Evolutionary conservation across 2,888 invertebrate species (phyloP).

Genomic region (Byasa hedistus): DNA sequence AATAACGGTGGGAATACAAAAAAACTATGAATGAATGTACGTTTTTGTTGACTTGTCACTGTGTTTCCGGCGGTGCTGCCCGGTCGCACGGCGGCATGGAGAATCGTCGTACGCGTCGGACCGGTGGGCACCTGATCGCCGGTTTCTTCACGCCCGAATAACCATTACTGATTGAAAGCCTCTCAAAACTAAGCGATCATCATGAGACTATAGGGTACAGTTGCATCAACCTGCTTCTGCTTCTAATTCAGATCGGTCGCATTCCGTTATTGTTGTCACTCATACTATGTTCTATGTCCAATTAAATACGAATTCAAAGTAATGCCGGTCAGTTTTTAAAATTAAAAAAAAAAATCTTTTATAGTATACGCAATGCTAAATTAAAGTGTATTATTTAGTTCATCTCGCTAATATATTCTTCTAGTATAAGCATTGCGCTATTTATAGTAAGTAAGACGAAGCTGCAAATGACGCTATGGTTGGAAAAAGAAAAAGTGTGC

Average conservation of each 20-base stretch:
- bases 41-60: conserved; percentile 78
- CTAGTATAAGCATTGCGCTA: background rate
- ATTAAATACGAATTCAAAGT: conserved; percentile 4
- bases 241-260: conserved; percentile 16
- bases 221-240: conserved; percentile 31
- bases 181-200: conserved; percentile 57
- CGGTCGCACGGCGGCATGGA: conserved; percentile 69
- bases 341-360: background rate
- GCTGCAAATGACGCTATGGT: background rate
- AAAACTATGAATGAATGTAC: conserved; percentile 69
- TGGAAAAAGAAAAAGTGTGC: conserved; percentile 14
- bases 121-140: conserved; percentile 52
- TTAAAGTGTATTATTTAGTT: too few relatives aligned
- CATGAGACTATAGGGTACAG: conserved; percentile 49
- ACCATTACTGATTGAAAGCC: conserved; percentile 60
- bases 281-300: conserved; percentile 5
- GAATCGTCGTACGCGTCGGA: conserved; percentile 75
- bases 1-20: conserved; percentile 48
- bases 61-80: conserved; percentile 66
- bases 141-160: conserved; percentile 59
- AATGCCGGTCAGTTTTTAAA: background rate
- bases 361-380: background rate
- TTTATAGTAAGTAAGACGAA: background rate
- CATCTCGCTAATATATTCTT: background rate
- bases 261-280: conserved; percentile 13